Conservation (phyloP, 2,797 vertebrate genomes). For the Monodelphis domestica region DNA sequence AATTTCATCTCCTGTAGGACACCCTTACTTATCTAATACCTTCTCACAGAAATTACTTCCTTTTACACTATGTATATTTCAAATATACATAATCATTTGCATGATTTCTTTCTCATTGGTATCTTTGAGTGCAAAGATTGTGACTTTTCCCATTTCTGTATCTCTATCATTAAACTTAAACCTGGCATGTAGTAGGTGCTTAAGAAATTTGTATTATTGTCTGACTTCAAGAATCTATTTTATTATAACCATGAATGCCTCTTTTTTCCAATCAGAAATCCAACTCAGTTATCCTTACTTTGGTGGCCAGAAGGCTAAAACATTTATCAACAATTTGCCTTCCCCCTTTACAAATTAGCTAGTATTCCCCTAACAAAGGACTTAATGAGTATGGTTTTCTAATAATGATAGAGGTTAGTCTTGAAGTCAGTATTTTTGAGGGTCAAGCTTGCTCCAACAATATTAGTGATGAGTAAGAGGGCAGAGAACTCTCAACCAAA, state of each 20-base stretch:
- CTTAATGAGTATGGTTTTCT: not conserved
- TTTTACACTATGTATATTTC: not conserved
- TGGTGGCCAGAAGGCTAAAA: not conserved
- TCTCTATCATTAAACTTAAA: not conserved
- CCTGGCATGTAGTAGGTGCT: not conserved
- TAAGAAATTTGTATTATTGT: not conserved
- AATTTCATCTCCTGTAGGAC: not conserved
- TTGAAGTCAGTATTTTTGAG: not conserved
- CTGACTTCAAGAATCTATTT: not conserved
- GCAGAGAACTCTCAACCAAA: constrained; percentile 24
- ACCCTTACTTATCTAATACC: not conserved
- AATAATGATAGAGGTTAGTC: not conserved
- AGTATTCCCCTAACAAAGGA: too few relatives aligned
- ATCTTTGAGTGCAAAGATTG: not conserved
- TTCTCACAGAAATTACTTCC: not conserved
- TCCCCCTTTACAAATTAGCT: not conserved
- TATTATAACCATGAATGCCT: not conserved
- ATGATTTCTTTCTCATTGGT: not conserved
- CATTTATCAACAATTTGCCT: not conserved
- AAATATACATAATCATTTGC: not conserved
- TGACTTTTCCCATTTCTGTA: not conserved
- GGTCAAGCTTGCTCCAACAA: not conserved
- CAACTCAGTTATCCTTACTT: not conserved
- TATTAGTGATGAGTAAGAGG: not conserved
- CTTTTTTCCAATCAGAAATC: not conserved